Base-by-base conservation (phyloP, 2,113 vertebrate genomes). In the human region DNA sequence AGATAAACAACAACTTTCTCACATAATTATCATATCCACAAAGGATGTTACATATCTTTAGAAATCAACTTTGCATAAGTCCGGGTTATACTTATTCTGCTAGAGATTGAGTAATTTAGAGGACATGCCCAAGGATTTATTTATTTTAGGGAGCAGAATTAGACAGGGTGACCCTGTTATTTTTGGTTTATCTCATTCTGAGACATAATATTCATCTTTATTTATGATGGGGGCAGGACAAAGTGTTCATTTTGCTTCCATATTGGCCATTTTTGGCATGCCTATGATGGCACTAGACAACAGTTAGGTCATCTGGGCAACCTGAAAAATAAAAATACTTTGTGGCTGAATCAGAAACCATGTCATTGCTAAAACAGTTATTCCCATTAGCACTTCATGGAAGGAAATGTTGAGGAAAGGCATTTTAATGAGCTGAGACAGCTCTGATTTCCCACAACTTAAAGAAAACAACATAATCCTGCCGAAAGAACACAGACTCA, bases 1-100 rank as follows among this genome's bases (percentile, higher is more conserved):
- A 73, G 43, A 55, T 38, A 89, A 94, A 38, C 50, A 92, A 73
- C 22, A 89, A 82, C 59, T 73, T 96, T 84, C 59, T 81, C 30
- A 72, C 59, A 38, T 30, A 50, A 89, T 66, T 93, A 82, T 75
- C 43, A 66, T 68, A 64, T 32, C 79, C 64, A 76, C n/a, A 73
- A 89, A 96, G 16, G 23, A 86, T 52, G 14, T 38, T 81, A 66
- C 16, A 22, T 68, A 38, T 50, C 61, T 78, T 95, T 86, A 82
- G 76, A 96, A 94, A 93, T 75, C 16, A 97, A 43, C 13, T 76
- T 88, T 85, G 57, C 12, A 32, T 64, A 93, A 72, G 59, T 78
- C 64, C 76, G 8, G 27, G 20, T 66, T 72, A 73, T 40, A 14
- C 3, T 89, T 38, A 70, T 73, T 78, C 92, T 95, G 17, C 35